Base-by-base conservation (phyloP, 64 coral and sea anemone species). In the Dendrophyllia cribrosa region DNA sequence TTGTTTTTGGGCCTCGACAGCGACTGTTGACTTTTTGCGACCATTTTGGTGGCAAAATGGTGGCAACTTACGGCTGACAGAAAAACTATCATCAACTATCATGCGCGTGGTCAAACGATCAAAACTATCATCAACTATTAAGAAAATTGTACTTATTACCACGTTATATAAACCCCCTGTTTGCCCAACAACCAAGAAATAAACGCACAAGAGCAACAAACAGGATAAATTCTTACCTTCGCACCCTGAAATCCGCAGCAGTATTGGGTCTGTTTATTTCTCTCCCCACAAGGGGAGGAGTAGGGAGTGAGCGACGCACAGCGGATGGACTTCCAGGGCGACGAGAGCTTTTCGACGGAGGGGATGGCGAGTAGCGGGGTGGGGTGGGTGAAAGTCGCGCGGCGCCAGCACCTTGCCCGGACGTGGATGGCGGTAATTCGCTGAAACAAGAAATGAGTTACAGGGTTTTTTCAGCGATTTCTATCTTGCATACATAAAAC, bases 241-340 rank as follows among this genome's bases (percentile, higher is more conserved):
- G 72, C 50, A 92, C 56, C 21, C 91, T 75, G 75, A 92, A 92
- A 21, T 92, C 91, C 74, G 76, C 91, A 48, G 82, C 77, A 20
- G 91, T 92, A 51, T 92, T 78, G 9, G 91, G 91, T 87, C 91
- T 75, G 55, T 52, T 73, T 43, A 92, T 78, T 45, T 92, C 82
- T 58, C 60, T 86, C n/a, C 91, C 91, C 11, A 92, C 71, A 3
- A 76, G 49, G 47, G 91, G 91, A 53, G 91, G 76, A 59, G 46
- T 87, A 55, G 91, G 91, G 20, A 92, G 68, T 3, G 91, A 92
- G 51, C 91, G 66, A 24, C 91, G 76, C 55, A 92, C 5, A 13
- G 59, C 80, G 16, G 91, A 78, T 22, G 60, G 91, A 34, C 82
- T 50, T 25, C 24, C 73, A 43, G 69, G 51, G 9, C 49, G 25